Evolutionary conservation across 2,888 invertebrate genomes (phyloP).

Genomic region (Cepaea hortensis): DNA sequence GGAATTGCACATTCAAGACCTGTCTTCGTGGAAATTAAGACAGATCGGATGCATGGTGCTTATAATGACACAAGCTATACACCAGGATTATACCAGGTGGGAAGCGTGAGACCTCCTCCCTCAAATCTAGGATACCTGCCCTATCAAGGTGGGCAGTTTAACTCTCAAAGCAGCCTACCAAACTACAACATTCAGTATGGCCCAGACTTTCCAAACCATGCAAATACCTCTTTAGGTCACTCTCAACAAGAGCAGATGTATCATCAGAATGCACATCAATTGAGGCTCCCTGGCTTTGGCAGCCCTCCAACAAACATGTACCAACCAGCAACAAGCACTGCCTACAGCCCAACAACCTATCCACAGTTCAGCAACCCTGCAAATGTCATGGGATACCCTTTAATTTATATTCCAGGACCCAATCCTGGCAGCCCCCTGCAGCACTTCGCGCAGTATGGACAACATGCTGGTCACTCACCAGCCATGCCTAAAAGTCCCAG

Average conservation of each 20-base stretch:
- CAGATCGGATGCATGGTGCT: conserved; percentile 16
- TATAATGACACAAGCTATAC: conserved; percentile 7
- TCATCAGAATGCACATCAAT: not conserved
- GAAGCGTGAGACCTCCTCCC: conserved; percentile 29
- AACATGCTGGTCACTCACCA: conserved; percentile 1
- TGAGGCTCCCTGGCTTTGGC: conserved; percentile 6
- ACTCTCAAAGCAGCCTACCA: not conserved
- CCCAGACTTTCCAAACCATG: conserved; percentile 22
- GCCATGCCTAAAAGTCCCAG: conserved; percentile 32
- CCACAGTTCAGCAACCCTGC: not conserved
- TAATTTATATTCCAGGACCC: conserved; percentile 17
- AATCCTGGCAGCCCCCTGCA: not conserved
- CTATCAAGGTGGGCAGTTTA: conserved; percentile 13
- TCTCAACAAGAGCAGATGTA: conserved; percentile 21
- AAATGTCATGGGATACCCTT: conserved; percentile 8
- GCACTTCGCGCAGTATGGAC: conserved; percentile 31
- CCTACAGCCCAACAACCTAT: conserved; percentile 11
- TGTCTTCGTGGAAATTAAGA: conserved; percentile 40
- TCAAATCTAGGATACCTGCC: conserved; percentile 4
- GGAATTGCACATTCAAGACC: conserved; percentile 44
- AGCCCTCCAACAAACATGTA: conserved; percentile 33
- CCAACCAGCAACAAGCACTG: conserved; percentile 8
- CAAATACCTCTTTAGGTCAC: conserved; percentile 11
- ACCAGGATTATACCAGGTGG: conserved; percentile 15
- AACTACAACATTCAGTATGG: conserved; percentile 30